Base-by-base conservation (phyloP, 2,113 vertebrate genomes). In the Apodemus speciosus region DNA sequence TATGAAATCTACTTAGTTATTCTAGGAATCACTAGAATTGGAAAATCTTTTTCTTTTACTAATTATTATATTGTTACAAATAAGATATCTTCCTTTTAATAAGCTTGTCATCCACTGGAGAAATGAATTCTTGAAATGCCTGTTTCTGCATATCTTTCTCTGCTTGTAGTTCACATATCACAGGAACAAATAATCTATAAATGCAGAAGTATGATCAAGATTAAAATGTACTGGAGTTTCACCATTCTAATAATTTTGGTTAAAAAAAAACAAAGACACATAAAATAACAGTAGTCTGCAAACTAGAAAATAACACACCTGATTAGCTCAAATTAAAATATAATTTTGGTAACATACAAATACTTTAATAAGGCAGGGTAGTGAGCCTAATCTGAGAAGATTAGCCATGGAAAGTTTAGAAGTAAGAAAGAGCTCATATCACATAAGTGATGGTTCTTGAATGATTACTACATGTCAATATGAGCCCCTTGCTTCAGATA, bases 281-380 rank as follows among this genome's bases (percentile, higher is more conserved):
- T 71, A 87, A 94, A 86, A 88, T 64, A 75, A 0, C 4, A 72
- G 6, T 85, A 2, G 1, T 94, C 11, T 80, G 0, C 8, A 81
- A 84, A 32, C 43, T 53, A 68, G 2, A 95, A 93, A 95, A 80
- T 79, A 75, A 64, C 4, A 90, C 16, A 83, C 46, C 23, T 81
- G 2, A 75, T 7, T 8, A 89, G 32, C 60, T 7, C 84, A 79
- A 85, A 76, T 85, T 90, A 91, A 85, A 94, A 88, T 92, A 14
- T 49, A 81, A 68, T 49, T 68, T 85, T 9, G 71, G 4, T 71
- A 71, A 87, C n/a, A 85, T 23, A 79, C 9, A 6, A 75, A 43
- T n/a, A 89, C 27, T 66, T 92, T 25, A 85, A 27, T 76, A 60
- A 8, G 3, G 23, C 9, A 85, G 88, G 49, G 25, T 10, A 4